Evolutionary conservation across 2,797 vertebrate species (phyloP).

Genomic region (Sebastes matsubarae): DNA sequence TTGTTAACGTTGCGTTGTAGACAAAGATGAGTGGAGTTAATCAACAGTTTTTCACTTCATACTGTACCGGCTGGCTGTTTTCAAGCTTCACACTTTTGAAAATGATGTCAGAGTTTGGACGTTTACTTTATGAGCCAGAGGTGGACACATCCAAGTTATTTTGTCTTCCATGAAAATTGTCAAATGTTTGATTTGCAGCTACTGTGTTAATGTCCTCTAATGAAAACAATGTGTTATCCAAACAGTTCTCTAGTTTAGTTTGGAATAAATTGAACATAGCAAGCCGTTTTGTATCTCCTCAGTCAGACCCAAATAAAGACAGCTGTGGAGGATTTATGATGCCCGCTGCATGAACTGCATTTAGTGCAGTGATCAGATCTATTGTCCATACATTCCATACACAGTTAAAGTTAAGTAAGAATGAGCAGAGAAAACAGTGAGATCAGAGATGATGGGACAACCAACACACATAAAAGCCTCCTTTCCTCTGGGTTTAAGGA

Average conservation of each 20-base stretch:
- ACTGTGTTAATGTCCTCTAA: neutral
- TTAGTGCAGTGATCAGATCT: slow-evolving; percentile 1
- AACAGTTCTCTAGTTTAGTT: neutral
- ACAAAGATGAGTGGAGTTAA: neutral
- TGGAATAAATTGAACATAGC: neutral
- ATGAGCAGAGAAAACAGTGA: neutral
- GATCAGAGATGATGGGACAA: slow-evolving; percentile 15
- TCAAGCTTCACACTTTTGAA: neutral
- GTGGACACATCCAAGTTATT: neutral
- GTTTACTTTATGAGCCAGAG: neutral
- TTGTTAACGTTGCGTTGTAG: no score
- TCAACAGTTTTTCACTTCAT: neutral
- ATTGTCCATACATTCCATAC: neutral
- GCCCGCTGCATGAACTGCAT: slow-evolving; percentile 8
- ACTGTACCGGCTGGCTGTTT: neutral
- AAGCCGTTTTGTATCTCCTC: neutral
- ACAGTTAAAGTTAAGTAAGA: neutral
- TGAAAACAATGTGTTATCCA: neutral
- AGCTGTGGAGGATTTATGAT: slow-evolving; percentile 8
- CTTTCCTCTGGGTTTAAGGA: slow-evolving; percentile 28
- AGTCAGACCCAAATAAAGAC: neutral
- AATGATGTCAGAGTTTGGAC: neutral
- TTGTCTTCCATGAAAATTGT: neutral
- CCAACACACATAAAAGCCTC: slow-evolving; percentile 27
- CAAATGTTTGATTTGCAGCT: neutral